Evolutionary conservation across 2,888 invertebrate genomes (phyloP).

Genomic region (Andrena chrysosceles): DNA sequence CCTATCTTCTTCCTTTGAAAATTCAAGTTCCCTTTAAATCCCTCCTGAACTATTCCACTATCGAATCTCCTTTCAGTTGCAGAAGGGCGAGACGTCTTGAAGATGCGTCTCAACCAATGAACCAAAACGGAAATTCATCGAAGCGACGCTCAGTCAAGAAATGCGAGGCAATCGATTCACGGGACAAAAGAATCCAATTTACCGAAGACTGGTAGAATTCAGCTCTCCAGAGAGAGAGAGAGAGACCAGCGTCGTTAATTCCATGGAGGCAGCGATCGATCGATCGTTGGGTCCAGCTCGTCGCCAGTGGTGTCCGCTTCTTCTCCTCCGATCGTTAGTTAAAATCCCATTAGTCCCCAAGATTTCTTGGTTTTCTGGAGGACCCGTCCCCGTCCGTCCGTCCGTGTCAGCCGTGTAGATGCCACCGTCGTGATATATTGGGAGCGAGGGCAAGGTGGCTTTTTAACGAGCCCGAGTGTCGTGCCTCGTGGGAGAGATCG

Average conservation of each 20-base stretch:
- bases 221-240: neutral
- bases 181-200: slow-evolving; percentile 57
- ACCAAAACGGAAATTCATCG: neutral
- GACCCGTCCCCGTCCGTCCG: slow-evolving; percentile 68
- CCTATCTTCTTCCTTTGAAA: too few relatives aligned
- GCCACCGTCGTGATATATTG: slow-evolving; percentile 81
- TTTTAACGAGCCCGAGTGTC: slow-evolving; percentile 72
- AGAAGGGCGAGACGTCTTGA: too few relatives aligned
- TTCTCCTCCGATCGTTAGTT: slow-evolving; percentile 78
- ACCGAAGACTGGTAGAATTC: slow-evolving; percentile 19
- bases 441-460: slow-evolving; percentile 72
- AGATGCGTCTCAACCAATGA: neutral
- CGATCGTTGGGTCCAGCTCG: slow-evolving; percentile 40
- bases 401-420: slow-evolving; percentile 79
- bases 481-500: slow-evolving; percentile 58
- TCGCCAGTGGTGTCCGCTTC: slow-evolving; percentile 55
- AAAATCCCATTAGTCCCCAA: slow-evolving; percentile 81
- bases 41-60: too few relatives aligned
- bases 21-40: too few relatives aligned
- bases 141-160: neutral
- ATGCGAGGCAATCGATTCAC: slow-evolving; percentile 19
- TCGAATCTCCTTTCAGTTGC: too few relatives aligned
- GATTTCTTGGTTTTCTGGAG: slow-evolving; percentile 77
- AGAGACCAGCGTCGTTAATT: slow-evolving; percentile 19
- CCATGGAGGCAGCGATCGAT: slow-evolving; percentile 53